A percentile compares a stretch with the other conserved stretches of the same genome.
phyloP scores from a whole-genome alignment of 2,888 invertebrate genomes.

The Toxonevra muliebris region DNA sequence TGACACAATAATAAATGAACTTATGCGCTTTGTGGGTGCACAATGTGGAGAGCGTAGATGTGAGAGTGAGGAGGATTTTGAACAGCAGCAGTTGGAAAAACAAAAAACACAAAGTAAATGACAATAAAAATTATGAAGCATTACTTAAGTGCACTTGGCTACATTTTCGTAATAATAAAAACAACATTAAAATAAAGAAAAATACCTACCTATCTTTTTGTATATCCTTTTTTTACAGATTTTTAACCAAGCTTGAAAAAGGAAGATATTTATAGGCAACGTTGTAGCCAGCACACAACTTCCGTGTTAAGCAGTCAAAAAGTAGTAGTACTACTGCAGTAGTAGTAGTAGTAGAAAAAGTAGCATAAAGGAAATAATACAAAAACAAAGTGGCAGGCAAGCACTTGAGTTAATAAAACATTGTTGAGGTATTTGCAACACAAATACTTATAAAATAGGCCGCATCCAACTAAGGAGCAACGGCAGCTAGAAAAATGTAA shows the following conservation, averaged over 20 bases:
- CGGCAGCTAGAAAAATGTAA: no score
- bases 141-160: conserved; percentile 58
- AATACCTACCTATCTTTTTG: conserved; percentile 3
- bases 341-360: conserved; percentile 6
- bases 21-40: conserved; percentile 28
- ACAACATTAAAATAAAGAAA: conserved; percentile 30
- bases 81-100: not conserved
- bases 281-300: no score
- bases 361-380: not conserved
- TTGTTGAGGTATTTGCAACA: conserved; percentile 26
- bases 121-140: conserved; percentile 61
- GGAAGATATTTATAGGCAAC: no score
- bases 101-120: conserved; percentile 36
- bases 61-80: no score
- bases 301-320: not conserved
- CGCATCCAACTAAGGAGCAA: not conserved
- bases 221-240: not conserved
- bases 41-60: conserved; percentile 4
- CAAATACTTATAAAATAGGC: conserved; percentile 12
- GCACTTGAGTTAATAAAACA: conserved; percentile 31
- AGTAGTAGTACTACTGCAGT: not conserved
- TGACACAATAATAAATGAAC: conserved; percentile 34
- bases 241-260: not conserved
- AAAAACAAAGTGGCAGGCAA: conserved; percentile 8
- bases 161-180: conserved; percentile 38